phyloP scores from a whole-genome alignment of 2,113 vertebrate genomes.

The Atrichornis clamosus region DNA sequence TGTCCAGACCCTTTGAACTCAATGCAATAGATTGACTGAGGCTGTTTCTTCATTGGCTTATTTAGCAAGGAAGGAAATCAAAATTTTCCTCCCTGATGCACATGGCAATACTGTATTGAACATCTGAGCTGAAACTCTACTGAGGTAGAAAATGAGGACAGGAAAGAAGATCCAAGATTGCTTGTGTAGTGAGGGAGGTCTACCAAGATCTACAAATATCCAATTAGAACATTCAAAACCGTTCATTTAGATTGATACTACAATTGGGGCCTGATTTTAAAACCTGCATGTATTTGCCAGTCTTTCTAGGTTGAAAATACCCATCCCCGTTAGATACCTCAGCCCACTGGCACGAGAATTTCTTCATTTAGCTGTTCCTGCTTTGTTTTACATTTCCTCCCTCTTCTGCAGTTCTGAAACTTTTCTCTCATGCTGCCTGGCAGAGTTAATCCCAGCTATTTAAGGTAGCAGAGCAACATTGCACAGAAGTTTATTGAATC shows the following conservation, averaged over 20 bases:
- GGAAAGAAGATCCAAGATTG: neutral
- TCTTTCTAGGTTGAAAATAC: neutral
- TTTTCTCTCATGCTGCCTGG: neutral
- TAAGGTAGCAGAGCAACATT: neutral
- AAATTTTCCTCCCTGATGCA: neutral
- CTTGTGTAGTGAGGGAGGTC: neutral
- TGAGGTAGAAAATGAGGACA: neutral
- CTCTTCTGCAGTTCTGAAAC: neutral
- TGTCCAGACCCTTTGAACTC: neutral
- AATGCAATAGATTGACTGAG: neutral
- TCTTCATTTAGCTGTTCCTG: neutral
- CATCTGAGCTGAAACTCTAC: neutral
- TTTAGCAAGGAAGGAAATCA: neutral
- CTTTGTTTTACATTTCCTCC: neutral
- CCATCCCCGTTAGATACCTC: neutral
- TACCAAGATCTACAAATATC: neutral
- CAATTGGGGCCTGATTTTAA: neutral
- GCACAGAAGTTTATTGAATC: neutral
- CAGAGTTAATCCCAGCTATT: neutral
- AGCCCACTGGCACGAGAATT: neutral
- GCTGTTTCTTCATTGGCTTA: neutral
- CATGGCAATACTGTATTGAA: neutral
- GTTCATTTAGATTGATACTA: neutral
- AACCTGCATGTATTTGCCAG: neutral
- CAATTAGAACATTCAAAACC: neutral